Conservation (phyloP, 2,113 vertebrate species). For the Mastomys natalensis region DNA sequence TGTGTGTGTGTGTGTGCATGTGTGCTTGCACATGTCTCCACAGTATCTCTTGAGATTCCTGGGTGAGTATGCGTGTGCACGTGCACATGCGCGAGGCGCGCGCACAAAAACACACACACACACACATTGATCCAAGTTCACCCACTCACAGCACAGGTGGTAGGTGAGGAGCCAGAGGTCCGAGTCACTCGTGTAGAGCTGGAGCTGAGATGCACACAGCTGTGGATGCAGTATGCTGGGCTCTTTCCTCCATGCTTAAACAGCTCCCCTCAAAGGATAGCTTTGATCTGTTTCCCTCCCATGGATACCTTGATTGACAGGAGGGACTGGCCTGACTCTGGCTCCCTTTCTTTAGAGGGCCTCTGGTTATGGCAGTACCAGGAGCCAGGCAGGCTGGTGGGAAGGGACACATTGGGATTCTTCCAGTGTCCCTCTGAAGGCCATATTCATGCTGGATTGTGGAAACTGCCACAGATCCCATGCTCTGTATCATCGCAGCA, state of each 20-base stretch:
- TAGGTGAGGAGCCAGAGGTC: not conserved
- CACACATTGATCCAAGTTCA: not conserved
- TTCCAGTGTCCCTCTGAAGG: rapidly evolving
- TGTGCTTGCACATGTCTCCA: not conserved
- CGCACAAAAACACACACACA: not conserved
- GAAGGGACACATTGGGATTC: rapidly evolving
- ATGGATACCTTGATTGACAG: too few species aligned
- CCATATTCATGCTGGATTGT: not conserved
- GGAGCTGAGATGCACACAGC: rapidly evolving
- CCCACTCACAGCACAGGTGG: rapidly evolving
- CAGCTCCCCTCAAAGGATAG: too few species aligned
- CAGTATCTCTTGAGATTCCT: not conserved
- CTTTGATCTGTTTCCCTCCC: too few species aligned
- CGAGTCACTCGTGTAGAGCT: not conserved
- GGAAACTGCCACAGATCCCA: not conserved
- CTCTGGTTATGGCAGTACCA: not conserved
- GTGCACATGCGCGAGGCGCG: not conserved
- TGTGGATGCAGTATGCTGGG: rapidly evolving
- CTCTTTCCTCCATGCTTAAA: not conserved
- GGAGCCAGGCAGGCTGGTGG: not conserved
- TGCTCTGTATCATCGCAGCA: not conserved
- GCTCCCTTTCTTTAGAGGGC: not conserved
- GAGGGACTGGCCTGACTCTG: not conserved
- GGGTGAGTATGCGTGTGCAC: not conserved
- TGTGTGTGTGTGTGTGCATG: not conserved